Conservation (phyloP, 2,113 vertebrate genomes). For the Lampris megalopsis region DNA sequence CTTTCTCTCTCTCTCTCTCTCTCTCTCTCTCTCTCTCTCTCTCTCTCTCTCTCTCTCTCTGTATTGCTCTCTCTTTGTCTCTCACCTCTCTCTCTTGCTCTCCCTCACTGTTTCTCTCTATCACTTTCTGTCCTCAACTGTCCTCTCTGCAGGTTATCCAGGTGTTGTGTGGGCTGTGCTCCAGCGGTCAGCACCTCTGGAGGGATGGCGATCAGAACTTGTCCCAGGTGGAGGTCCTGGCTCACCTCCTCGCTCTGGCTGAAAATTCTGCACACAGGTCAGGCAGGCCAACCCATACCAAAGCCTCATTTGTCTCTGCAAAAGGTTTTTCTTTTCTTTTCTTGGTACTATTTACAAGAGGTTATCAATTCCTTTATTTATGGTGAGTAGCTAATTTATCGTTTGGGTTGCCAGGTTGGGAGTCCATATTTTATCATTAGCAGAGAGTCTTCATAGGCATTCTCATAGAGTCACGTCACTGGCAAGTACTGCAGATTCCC, state of each 20-base stretch:
- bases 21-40: conserved; percentile 6
- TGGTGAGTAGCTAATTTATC: no score
- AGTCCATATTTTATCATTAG: no score
- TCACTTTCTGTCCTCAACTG: neutral
- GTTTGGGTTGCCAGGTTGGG: no score
- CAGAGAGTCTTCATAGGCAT: no score
- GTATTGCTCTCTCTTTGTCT: neutral
- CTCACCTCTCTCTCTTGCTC: neutral
- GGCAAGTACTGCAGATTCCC: no score
- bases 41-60: neutral
- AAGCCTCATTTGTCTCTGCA: neutral
- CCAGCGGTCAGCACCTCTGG: conserved; percentile 80
- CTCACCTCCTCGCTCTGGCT: conserved; percentile 82
- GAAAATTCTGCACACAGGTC: conserved; percentile 86
- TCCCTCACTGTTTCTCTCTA: neutral
- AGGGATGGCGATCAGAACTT: conserved; percentile 72
- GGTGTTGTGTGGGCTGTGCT: conserved; percentile 82
- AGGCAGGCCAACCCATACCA: neutral
- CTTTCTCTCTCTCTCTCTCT: neutral
- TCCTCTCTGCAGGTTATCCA: conserved; percentile 83
- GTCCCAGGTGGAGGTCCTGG: conserved; percentile 82
- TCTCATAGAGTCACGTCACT: no score
- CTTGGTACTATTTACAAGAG: no score
- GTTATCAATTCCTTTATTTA: no score
- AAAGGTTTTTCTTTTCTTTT: no score